phyloP scores from a whole-genome alignment of 1,140 invertebrate genomes.

The Harpegnathos saltator region DNA sequence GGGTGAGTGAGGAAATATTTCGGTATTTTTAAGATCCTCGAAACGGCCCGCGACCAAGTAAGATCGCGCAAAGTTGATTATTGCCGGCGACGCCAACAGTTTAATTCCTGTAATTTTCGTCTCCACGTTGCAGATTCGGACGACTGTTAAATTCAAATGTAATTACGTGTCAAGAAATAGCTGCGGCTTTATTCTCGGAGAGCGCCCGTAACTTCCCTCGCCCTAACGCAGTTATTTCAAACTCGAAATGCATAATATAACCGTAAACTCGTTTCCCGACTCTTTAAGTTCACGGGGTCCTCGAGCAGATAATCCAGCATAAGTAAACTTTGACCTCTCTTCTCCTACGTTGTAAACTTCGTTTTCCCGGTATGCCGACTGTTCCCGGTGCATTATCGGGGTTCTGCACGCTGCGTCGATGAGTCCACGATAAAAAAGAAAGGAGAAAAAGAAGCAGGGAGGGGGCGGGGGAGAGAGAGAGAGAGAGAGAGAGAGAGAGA shows the following conservation, averaged over 20 bases:
- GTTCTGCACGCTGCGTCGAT: constrained; percentile 23
- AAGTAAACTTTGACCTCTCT: constrained; percentile 60
- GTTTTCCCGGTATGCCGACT: constrained; percentile 38
- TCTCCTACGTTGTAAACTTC: constrained; percentile 43
- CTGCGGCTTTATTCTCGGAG: constrained; percentile 55
- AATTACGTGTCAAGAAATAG: constrained; percentile 64
- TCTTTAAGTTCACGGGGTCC: constrained; percentile 64
- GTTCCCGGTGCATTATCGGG: constrained; percentile 42
- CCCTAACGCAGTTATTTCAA: constrained; percentile 64
- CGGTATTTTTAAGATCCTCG: constrained; percentile 6
- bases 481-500: neutral
- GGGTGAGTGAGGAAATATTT: constrained; percentile 16
- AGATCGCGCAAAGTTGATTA: constrained; percentile 45
- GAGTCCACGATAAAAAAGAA: neutral
- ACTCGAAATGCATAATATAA: constrained; percentile 68
- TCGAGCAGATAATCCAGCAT: constrained; percentile 56
- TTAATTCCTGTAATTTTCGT: constrained; percentile 54
- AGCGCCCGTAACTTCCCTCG: constrained; percentile 47
- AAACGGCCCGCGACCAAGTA: neutral
- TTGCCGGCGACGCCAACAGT: constrained; percentile 41
- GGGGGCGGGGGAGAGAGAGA: neutral
- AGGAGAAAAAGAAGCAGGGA: neutral
- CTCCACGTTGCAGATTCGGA: constrained; percentile 33
- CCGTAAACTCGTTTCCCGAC: constrained; percentile 66
- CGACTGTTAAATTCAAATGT: constrained; percentile 53